Evolutionary conservation across 1,140 invertebrate species (phyloP), one percentile per base, ranked within the genome.

Genomic region (Oncopodura yosiiana): DNA sequence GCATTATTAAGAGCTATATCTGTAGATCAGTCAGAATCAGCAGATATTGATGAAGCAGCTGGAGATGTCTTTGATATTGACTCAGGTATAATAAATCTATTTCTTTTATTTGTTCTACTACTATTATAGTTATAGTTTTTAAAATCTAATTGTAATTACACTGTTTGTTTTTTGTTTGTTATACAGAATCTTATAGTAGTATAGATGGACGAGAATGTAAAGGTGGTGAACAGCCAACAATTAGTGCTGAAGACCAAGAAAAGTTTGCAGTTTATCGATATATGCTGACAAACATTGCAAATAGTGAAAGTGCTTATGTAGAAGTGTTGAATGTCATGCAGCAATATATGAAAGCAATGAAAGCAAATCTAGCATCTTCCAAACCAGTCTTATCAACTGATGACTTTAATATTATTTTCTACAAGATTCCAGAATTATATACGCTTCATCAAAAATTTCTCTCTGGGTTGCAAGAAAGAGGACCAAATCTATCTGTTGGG

Each of bases 311-410:
- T 23, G 80, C 85, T 43, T 94, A 93, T 68, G 83, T 94, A 9
- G 87, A 90, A 69, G 88, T 86, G 68, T 34, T 26, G 14, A 83
- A 83, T 65, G 84, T 92, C 42, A 83, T 92, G 74, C 76, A 89
- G 58, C 71, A 93, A 84, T 93, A 93, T 64, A 93, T 91, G 84
- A 89, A 90, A 71, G 88, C 86, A 1, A 82, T 93, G 49, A 85
- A 87, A 70, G 84, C 87, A 1, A 88, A 87, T 11, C 72, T 89
- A 19, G 81, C 79, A 18, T 88, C 88, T 34, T 90, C 88, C 3
- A 87, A 91, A 69, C 88, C 87, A 43, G 84, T 94, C 32, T 85
- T 93, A 61, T 81, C 84, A 1, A 80, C 87, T 62, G 85, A 90
- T 56, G 89, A 94, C 69, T 86, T 92, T 66, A 82, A 84, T 44